Base-by-base conservation (phyloP, 2,797 vertebrate species). In the Hoplostethus atlanticus region DNA sequence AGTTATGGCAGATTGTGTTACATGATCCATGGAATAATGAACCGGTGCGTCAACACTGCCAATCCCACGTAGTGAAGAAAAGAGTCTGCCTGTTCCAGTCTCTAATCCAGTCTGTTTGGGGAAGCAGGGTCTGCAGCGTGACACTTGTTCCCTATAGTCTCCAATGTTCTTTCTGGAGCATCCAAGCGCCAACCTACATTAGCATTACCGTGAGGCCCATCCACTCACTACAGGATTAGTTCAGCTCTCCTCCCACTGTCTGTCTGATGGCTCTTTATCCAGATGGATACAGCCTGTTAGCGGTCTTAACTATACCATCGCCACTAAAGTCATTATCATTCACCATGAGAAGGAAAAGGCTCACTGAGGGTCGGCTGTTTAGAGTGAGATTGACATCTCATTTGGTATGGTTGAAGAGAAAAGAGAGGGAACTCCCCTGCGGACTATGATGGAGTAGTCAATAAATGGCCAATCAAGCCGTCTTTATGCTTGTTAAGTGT, bases 261-360 rank as follows among this genome's bases (percentile, higher is more conserved):
- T 92, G 89, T 92, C 91, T 92, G 89, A 92, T 89, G 90, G 90
- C 84, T 91, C 89, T 92, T 92, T 93, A 92, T 88, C 77, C 76
- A 76, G 83, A 88, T 80, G 75, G 89, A 91, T 84, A 63, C 80
- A 91, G 87, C 84, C 89, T 76, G 86, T 86, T 91, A 84, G 85
- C 74, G 85, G 80, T 85, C 84, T 79, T 87, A 73, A 83, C 88
- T 77, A 81, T 79, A 76, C 87, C 77, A 80, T 90, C 86, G 79
- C 76, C 78, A 73, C 84, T 66, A 68, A 76, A 89, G 87, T 92
- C 92, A 92, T 92, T 92, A 90, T 92, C 89, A 94, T 94, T 89
- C 91, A 90, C 89, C 85, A 87, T 82, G n/a, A 87, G 87, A 63
- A 80, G 84, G 74, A 85, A 84, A 83, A 81, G 71, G 87, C 88